Evolutionary conservation across 2,797 vertebrate genomes (phyloP).

Genomic region (Tokudaia muenninki): DNA sequence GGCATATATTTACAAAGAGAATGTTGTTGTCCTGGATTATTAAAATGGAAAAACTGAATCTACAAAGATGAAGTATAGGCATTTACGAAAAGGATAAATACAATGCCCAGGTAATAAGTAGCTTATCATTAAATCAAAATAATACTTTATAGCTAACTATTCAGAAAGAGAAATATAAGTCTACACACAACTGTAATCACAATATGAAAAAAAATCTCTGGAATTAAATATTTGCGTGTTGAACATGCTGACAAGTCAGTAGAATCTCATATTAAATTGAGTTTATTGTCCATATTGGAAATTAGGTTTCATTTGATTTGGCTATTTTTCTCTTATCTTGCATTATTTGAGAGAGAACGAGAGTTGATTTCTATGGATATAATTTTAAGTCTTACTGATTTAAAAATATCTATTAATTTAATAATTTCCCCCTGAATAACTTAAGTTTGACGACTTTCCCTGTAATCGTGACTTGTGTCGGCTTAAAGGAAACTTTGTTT

Average conservation of each 20-base stretch:
- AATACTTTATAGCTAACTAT: constrained; percentile 61
- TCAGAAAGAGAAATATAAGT: constrained; percentile 66
- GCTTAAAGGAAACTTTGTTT: background rate
- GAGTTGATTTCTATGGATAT: constrained; percentile 27
- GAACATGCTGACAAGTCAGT: background rate
- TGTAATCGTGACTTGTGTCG: background rate
- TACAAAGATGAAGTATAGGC: background rate
- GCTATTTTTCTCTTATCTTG: constrained; percentile 31
- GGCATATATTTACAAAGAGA: constrained; percentile 74
- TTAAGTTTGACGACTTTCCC: background rate
- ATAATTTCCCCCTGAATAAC: constrained; percentile 10
- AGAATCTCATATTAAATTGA: constrained; percentile 61
- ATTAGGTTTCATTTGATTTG: background rate
- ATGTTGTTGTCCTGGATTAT: constrained; percentile 74
- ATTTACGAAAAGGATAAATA: constrained; percentile 39
- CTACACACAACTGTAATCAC: constrained; percentile 48
- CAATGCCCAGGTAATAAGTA: constrained; percentile 57
- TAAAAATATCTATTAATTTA: constrained; percentile 51
- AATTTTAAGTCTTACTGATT: constrained; percentile 26
- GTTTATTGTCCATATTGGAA: background rate
- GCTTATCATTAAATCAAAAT: constrained; percentile 65
- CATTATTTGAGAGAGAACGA: background rate
- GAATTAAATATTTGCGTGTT: constrained; percentile 41
- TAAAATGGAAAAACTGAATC: constrained; percentile 64
- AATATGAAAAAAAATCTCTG: constrained; percentile 31